Evolutionary conservation across 2,113 vertebrate species (phyloP).

Genomic region (Pungitius pungitius): DNA sequence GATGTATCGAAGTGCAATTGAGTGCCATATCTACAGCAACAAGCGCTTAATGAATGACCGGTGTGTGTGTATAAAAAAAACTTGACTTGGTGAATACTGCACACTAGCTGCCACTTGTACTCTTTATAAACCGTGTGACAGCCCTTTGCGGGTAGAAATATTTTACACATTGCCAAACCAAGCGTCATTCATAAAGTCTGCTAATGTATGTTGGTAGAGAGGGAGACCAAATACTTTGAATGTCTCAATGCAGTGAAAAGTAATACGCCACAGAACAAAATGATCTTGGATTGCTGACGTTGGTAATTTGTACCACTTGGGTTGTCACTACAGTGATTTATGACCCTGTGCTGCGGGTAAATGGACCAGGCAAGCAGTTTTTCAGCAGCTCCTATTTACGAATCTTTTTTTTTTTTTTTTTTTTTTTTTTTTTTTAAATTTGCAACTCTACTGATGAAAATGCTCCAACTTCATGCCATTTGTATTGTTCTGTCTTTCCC

Average conservation of each 20-base stretch:
- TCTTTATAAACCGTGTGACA: neutral
- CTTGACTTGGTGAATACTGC: neutral
- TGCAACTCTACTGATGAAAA: slow-evolving; percentile 16
- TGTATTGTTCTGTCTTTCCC: slow-evolving; percentile 26
- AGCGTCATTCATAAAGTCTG: neutral
- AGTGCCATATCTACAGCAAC: neutral
- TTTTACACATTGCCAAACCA: neutral
- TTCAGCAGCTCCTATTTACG: slow-evolving; percentile 31
- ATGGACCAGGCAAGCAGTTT: slow-evolving; percentile 22
- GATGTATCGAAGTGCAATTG: neutral
- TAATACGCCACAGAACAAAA: neutral
- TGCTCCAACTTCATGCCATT: slow-evolving; percentile 13
- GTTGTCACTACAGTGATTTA: slow-evolving; percentile 29
- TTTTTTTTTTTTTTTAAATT: slow-evolving; percentile 18
- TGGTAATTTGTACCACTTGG: slow-evolving; percentile 8
- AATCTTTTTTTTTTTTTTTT: slow-evolving; percentile 23
- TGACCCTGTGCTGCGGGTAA: slow-evolving; percentile 16
- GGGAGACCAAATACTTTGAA: neutral
- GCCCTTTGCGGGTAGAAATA: neutral
- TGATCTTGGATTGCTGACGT: slow-evolving; percentile 13
- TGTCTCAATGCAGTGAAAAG: neutral
- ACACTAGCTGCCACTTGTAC: neutral
- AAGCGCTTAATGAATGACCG: neutral
- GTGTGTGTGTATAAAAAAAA: neutral
- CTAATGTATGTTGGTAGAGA: neutral